Conservation (phyloP, 2,888 invertebrate species). For the Drosophila anomalata region DNA sequence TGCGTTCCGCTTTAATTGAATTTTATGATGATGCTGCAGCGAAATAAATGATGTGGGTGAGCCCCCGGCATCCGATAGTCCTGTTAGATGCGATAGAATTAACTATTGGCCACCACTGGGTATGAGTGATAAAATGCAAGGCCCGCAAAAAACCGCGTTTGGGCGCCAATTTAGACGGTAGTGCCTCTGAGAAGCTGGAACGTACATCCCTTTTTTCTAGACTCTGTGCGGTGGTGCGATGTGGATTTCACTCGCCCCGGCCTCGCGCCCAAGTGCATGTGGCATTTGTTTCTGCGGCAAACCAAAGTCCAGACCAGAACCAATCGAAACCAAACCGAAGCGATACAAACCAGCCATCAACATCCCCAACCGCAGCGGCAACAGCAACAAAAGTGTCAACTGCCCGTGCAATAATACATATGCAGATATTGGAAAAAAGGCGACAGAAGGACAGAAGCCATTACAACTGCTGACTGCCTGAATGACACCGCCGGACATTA, state of each 20-base stretch:
- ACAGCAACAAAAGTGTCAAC: constrained; percentile 40
- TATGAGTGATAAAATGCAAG: not conserved
- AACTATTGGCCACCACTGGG: not conserved
- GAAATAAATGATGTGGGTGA: not conserved
- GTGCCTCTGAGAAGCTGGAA: not conserved
- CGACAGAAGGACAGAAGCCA: not conserved
- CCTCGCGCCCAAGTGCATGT: not conserved
- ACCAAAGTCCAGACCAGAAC: constrained; percentile 1
- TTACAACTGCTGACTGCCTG: constrained; percentile 32
- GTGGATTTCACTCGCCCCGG: not conserved
- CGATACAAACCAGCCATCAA: constrained; percentile 25
- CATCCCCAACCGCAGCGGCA: constrained; percentile 38
- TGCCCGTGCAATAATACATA: constrained; percentile 22
- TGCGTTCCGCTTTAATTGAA: constrained; percentile 77
- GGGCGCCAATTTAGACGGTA: not conserved
- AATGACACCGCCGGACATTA: constrained; percentile 57
- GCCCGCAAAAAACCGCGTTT: not conserved
- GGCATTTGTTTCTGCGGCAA: constrained; percentile 4
- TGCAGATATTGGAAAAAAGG: constrained; percentile 17
- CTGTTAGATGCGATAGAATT: not conserved
- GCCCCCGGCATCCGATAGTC: not conserved
- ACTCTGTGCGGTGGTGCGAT: not conserved
- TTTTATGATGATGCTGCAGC: constrained; percentile 70
- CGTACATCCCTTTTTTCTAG: not conserved
- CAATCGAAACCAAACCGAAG: constrained; percentile 7